A percentile compares a stretch with the other conserved stretches of the same genome.
phyloP scores from a whole-genome alignment of 2,113 vertebrate genomes.

The Calidris pugnax region DNA sequence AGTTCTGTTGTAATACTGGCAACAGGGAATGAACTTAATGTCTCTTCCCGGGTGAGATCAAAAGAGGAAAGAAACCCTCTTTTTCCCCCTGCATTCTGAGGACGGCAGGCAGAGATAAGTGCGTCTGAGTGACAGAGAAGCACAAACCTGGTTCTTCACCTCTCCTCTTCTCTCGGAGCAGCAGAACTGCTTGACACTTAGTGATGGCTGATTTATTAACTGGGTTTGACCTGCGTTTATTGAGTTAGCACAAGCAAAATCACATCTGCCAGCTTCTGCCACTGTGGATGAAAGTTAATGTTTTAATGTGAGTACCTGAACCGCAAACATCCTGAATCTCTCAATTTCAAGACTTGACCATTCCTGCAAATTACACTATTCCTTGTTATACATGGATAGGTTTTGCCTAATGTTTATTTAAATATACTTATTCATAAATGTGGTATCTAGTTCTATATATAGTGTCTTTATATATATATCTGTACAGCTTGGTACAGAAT shows the following conservation, averaged over 20 bases:
- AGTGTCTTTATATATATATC: neutral
- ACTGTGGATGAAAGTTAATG: neutral
- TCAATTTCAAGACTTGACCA: neutral
- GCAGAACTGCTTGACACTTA: neutral
- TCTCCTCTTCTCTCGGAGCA: neutral
- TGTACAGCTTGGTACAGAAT: neutral
- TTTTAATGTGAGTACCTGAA: neutral
- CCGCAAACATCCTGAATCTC: neutral
- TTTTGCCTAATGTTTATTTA: neutral
- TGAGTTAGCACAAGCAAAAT: conserved; percentile 33
- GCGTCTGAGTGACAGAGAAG: neutral
- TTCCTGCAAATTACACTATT: neutral
- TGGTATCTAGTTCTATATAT: neutral
- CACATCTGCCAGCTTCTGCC: conserved; percentile 30
- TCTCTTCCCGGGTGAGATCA: neutral
- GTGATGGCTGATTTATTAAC: conserved; percentile 51
- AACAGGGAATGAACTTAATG: neutral
- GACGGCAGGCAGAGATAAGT: neutral
- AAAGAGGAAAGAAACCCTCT: neutral
- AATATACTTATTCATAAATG: neutral
- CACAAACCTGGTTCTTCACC: neutral
- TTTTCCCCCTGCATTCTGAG: neutral
- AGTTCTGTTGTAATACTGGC: neutral
- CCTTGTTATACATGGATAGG: neutral
- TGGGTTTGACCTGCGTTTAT: conserved; percentile 1